Conservation (phyloP, 2,113 vertebrate genomes). For the Salvator merianae region DNA sequence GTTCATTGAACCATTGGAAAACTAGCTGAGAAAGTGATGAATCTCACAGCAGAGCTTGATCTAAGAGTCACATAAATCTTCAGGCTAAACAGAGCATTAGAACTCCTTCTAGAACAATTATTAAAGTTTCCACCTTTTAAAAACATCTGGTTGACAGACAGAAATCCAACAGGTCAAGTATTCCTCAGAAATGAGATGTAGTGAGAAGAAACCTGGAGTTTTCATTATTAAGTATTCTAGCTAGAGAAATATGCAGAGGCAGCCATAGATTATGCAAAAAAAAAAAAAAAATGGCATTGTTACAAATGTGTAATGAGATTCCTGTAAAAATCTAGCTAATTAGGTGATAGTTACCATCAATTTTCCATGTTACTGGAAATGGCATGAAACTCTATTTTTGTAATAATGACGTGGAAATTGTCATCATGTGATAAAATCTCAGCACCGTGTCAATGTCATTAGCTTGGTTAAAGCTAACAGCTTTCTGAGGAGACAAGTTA, state of each 20-base stretch:
- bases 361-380: slow-evolving; percentile 26
- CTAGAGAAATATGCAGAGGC: background rate
- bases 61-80: background rate
- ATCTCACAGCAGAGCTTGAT: background rate
- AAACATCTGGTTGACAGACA: background rate
- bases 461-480: slow-evolving; percentile 20
- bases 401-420: background rate
- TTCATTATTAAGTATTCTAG: background rate
- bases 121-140: background rate
- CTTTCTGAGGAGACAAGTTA: slow-evolving; percentile 6
- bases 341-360: slow-evolving; percentile 33
- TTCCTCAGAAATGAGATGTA: background rate
- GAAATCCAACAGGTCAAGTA: background rate
- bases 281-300: background rate
- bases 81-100: background rate
- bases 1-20: background rate
- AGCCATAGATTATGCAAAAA: background rate
- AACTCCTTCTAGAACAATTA: background rate
- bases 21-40: background rate
- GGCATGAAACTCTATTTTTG: background rate
- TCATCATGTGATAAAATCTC: background rate
- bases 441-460: background rate
- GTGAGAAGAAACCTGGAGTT: background rate
- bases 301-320: slow-evolving; percentile 17
- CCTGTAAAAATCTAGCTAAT: slow-evolving; percentile 24